Evolutionary conservation across 2,888 invertebrate species (phyloP), one percentile per base, ranked within the genome.

Genomic region (Brenthis hecate): DNA sequence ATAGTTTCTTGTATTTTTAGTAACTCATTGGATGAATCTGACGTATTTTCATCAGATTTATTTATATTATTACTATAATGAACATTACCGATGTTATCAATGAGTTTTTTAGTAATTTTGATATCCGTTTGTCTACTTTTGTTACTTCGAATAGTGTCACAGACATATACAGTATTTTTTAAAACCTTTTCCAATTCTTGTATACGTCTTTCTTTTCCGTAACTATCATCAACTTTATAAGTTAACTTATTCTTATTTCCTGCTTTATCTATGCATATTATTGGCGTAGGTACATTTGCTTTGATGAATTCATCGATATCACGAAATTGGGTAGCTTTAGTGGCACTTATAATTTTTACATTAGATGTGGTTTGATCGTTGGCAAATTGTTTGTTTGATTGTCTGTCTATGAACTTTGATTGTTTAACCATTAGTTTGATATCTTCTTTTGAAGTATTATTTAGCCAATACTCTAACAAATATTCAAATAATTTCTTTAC

Each of bases 401-500:
- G 86, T 74, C 75, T 81, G 28, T 77, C 79, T 63, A 83, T 78
- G 0, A 83, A 83, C 72, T 85, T 84, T 0, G 77, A 80, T n/a
- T 75, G 73, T 55, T 66, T 83, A 62, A 81, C 74, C 3, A 80
- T 76, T n/a, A 79, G 74, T 72, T 79, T 81, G 5, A 84, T 76
- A 1, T 75, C 77, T 53, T 78, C 74, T 6, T 75, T 64, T 0
- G 78, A 74, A 0, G 85, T 86, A 64, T 86, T 83, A 55, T 81
- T 85, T 13, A 91, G 73, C 89, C 89, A 92, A 74, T 84, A 91
- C 56, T 91, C 86, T 51, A 91, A 72, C 1, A 91, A 77, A 65
- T 80, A 81, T 77, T 83, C 85, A 51, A 91, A 90, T 11, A 91
- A 73, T 0, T 81, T 76, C 76, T 86, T 88, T 0, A 86, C 80